These are phyloP conservation scores for Ptychobarbus kaznakovi DNA, from an alignment of 2,797 vertebrate species.

Conservation along the genomic window DNA sequence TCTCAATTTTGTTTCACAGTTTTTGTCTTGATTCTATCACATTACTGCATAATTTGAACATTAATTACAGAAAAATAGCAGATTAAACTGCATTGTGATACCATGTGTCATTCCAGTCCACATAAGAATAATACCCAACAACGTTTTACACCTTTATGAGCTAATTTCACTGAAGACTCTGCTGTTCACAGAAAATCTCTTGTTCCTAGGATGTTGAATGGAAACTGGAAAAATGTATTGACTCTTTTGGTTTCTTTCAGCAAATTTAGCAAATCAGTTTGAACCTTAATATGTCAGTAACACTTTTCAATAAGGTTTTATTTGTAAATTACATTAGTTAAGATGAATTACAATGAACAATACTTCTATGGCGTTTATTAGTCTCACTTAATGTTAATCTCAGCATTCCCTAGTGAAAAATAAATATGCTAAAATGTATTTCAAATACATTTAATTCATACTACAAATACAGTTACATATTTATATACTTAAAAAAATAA, in stretches of 20 bases:
- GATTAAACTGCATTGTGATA: background rate
- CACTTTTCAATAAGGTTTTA: no score
- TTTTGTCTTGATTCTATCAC: background rate
- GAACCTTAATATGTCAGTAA: no score
- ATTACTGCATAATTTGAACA: background rate
- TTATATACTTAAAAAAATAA: no score
- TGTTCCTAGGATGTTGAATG: background rate
- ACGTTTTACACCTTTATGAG: background rate
- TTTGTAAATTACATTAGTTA: no score
- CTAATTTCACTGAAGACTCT: no score
- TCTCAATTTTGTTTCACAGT: background rate
- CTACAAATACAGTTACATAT: no score
- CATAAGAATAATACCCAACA: background rate
- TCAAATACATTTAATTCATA: no score
- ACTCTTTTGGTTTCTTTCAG: background rate
- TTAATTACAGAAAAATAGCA: background rate
- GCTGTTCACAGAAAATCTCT: background rate
- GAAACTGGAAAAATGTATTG: background rate
- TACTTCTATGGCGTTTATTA: no score
- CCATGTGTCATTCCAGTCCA: background rate
- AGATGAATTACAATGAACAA: no score
- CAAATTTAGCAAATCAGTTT: background rate
- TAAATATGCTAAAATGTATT: no score
- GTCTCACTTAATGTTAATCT: no score
- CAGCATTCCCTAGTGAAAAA: no score